Conservation (phyloP, 2,888 invertebrate genomes). For the Gastracanthus pulcherrimus region DNA sequence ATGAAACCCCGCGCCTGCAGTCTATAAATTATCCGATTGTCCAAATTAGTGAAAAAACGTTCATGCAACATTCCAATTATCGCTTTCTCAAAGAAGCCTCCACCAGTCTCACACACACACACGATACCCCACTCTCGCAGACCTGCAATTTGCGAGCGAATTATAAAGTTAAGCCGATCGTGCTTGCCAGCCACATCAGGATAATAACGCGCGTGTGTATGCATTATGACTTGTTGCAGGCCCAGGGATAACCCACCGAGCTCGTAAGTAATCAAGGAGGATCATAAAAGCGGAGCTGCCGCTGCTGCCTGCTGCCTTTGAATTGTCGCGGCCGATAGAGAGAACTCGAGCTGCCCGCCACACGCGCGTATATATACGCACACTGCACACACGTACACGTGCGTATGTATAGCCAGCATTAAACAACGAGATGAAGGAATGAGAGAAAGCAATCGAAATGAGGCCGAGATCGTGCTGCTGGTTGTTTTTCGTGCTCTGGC, state of each 20-base stretch:
- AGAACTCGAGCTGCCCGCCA: background rate
- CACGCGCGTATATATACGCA: background rate
- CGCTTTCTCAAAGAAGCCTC: slow-evolving; percentile 36
- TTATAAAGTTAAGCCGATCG: slow-evolving; percentile 32
- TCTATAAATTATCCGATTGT: background rate
- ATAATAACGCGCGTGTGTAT: slow-evolving; percentile 47
- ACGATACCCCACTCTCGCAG: background rate
- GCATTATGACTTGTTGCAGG: slow-evolving; percentile 54
- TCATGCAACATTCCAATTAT: slow-evolving; percentile 30
- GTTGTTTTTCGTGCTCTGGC: slow-evolving; percentile 60
- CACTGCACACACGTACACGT: background rate
- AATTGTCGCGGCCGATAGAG: slow-evolving; percentile 24
- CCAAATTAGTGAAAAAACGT: background rate
- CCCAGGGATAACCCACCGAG: background rate
- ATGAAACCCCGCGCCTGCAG: background rate
- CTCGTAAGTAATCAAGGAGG: slow-evolving; percentile 45
- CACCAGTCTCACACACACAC: background rate
- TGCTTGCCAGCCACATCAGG: background rate
- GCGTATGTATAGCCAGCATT: slow-evolving; percentile 7
- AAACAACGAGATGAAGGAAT: slow-evolving; percentile 68
- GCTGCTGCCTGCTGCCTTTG: background rate
- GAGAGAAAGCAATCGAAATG: slow-evolving; percentile 72
- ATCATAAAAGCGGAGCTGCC: slow-evolving; percentile 31
- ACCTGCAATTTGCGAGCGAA: slow-evolving; percentile 40
- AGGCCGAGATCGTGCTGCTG: slow-evolving; percentile 74